Conservation (phyloP, 2,797 vertebrate genomes). For the Rhabdomys pumilio region DNA sequence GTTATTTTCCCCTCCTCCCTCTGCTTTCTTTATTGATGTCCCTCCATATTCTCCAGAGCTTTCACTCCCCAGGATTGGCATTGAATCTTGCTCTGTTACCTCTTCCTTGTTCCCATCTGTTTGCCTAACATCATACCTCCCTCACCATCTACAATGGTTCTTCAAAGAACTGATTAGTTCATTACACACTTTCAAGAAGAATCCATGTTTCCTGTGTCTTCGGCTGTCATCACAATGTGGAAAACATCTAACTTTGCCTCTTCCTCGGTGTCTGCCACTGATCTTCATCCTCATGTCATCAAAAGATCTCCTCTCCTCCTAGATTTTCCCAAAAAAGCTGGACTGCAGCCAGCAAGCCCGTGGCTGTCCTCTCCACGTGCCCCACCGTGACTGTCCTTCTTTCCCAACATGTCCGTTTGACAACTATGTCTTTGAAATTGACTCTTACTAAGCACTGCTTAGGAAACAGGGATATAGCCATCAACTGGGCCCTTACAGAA, state of each 20-base stretch:
- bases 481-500: background rate
- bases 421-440: too few species aligned
- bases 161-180: background rate
- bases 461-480: background rate
- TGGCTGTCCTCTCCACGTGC: background rate
- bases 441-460: background rate
- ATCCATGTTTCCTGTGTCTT: background rate
- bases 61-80: background rate
- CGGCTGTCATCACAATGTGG: background rate
- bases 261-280: background rate
- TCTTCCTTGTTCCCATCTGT: background rate
- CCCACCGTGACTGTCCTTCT: background rate
- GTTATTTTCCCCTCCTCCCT: too few species aligned
- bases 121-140: background rate
- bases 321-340: background rate
- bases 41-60: background rate
- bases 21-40: too few species aligned
- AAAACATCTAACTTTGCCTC: too few species aligned
- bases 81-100: background rate
- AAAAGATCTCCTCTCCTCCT: background rate
- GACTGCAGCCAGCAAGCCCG: background rate
- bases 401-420: background rate
- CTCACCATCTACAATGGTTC: background rate
- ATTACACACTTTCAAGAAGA: background rate
- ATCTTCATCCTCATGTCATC: background rate